phyloP scores from a whole-genome alignment of 2,113 vertebrate species.

The Tinamus guttatus region DNA sequence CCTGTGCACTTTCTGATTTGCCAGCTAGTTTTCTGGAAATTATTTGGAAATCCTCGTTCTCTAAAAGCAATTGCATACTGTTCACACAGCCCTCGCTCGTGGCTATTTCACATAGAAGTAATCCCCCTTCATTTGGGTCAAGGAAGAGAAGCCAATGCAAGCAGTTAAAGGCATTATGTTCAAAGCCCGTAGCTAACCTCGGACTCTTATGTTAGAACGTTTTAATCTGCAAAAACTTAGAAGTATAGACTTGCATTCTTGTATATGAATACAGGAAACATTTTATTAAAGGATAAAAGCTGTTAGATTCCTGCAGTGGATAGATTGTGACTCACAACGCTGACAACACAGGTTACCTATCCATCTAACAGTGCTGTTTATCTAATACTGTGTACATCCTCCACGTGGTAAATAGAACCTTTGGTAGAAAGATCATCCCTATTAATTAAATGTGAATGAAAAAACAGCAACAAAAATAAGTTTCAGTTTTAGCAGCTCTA shows the following conservation, averaged over 20 bases:
- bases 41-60: background rate
- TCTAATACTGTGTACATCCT: background rate
- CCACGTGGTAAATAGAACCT: background rate
- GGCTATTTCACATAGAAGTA: background rate
- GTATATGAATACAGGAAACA: background rate
- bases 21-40: background rate
- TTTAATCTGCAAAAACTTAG: background rate
- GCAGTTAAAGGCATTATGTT: background rate
- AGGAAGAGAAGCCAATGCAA: background rate
- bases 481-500: background rate
- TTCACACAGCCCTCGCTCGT: background rate
- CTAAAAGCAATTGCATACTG: background rate
- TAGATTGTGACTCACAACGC: background rate
- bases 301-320: background rate
- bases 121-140: background rate
- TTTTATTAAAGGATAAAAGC: background rate
- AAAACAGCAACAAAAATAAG: background rate
- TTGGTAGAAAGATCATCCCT: background rate
- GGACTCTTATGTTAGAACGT: background rate
- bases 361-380: background rate
- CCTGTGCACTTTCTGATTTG: background rate
- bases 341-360: background rate
- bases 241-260: background rate
- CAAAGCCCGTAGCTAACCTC: background rate
- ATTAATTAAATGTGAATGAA: background rate